Base-by-base conservation (phyloP, 35 echinoderm and acorn worm genomes). In the Anneissia japonica region DNA sequence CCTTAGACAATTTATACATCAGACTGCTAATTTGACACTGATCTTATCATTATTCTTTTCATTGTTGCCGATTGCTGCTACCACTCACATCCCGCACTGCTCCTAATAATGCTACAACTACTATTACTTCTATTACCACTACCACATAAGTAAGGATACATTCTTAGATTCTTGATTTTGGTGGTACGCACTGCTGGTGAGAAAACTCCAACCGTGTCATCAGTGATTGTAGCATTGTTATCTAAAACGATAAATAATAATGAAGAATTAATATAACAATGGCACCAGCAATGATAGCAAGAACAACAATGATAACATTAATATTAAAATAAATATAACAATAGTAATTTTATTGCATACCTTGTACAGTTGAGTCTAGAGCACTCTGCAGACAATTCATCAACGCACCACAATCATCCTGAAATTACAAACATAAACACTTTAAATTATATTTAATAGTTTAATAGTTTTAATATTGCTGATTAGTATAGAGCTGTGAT, bases 161-260 rank as follows among this genome's bases (percentile, higher is more conserved):
- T 46, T 90, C 88, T 93, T 30, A 99, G 87, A 84, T 94, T 99
- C 87, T 92, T 91, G 74, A 99, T 99, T 75, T 99, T 99, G 29
- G 80, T 79, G 32, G 86, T 87, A 56, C 96, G 91, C 72, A 99
- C 92, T 28, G 91, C 79, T n/a, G 96, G 96, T 64, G 96, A 99
- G 87, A 99, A 99, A 28, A 79, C 73, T 39, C 91, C 89, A 26
- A 94, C 33, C 32, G 92, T 88, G 35, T 91, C 83, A 72, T 99
- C 96, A 40, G 82, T 89, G 6, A 97, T 81, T 26, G 96, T 94
- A 30, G 86, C 96, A 88, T 92, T 92, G 89, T 99, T 92, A 73
- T 93, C 96, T 99, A 87, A 28, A 19, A 82, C 35, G 45, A 83
- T 31, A 85, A 45, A 88, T 26, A 77, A 73, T 83, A 21, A 83